These are phyloP conservation scores for Spatula clypeata DNA, from an alignment of 2,797 vertebrate genomes.

Conservation along the genomic window DNA sequence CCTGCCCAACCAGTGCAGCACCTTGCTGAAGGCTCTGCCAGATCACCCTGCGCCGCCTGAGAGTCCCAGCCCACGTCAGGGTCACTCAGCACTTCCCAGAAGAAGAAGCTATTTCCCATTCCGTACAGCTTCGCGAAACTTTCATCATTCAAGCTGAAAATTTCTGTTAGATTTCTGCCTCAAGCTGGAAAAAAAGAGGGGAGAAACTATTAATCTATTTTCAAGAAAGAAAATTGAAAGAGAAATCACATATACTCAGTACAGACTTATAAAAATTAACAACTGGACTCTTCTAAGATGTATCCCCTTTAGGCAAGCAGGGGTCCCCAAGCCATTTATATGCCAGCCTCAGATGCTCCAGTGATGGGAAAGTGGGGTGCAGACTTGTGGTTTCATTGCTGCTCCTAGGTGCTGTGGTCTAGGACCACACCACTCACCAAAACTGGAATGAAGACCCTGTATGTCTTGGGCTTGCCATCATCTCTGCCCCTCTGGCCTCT, in stretches of 20 bases:
- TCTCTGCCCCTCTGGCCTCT: background rate
- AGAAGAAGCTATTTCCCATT: background rate
- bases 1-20: rapidly evolving
- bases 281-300: background rate
- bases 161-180: conserved; percentile 8
- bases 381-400: background rate
- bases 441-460: background rate
- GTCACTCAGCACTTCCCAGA: background rate
- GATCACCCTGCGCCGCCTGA: background rate
- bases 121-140: background rate
- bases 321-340: background rate
- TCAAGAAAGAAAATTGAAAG: conserved; percentile 3
- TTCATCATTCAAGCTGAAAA: background rate
- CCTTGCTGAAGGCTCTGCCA: background rate
- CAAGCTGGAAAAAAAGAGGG: background rate
- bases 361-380: background rate
- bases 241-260: background rate
- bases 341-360: background rate
- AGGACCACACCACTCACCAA: background rate
- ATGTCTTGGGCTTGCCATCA: background rate
- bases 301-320: background rate
- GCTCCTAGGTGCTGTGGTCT: background rate
- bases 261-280: background rate
- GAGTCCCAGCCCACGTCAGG: background rate
- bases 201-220: background rate